Conservation (phyloP, 2,888 invertebrate species). For the Noctua janthina region DNA sequence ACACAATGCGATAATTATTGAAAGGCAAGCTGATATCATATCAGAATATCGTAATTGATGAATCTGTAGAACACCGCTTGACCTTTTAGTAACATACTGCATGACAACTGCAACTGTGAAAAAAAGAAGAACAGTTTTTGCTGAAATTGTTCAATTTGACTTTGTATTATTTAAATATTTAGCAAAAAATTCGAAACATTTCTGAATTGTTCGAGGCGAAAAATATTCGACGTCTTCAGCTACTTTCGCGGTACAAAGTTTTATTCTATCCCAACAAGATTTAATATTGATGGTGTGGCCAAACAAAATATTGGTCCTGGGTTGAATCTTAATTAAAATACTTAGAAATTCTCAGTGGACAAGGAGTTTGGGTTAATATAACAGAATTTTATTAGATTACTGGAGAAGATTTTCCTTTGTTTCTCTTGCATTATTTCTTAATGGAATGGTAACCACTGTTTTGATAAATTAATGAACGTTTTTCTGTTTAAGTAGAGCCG, state of each 20-base stretch:
- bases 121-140: background rate
- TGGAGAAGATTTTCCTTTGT: conserved; percentile 7
- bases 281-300: conserved; percentile 61
- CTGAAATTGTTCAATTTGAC: background rate
- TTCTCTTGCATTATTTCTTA: conserved; percentile 15
- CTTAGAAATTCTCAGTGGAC: conserved; percentile 56
- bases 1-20: background rate
- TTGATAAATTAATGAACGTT: background rate
- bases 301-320: conserved; percentile 57
- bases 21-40: background rate
- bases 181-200: background rate
- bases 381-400: conserved; percentile 31
- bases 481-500: background rate
- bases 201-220: background rate
- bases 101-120: background rate
- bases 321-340: conserved; percentile 61
- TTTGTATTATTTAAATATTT: background rate
- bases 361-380: conserved; percentile 36
- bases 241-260: conserved; percentile 24
- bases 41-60: background rate
- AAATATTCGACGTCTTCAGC: conserved; percentile 12
- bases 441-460: background rate
- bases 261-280: conserved; percentile 41
- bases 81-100: background rate
- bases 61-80: background rate